phyloP scores from a whole-genome alignment of 2,888 invertebrate species.

The Dynastes hyllus region DNA sequence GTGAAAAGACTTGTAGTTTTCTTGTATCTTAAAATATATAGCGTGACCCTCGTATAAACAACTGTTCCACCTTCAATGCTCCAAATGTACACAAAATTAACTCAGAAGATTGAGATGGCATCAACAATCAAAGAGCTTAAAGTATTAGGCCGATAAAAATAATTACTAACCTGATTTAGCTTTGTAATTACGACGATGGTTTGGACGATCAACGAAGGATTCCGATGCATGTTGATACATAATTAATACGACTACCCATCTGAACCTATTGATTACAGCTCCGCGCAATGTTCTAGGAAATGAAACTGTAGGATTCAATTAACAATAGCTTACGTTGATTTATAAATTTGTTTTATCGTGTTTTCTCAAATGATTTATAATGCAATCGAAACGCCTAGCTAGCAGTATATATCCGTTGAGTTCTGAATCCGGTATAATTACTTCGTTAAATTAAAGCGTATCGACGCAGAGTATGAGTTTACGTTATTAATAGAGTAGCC shows the following conservation, averaged over 20 bases:
- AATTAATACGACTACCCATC: slow-evolving; percentile 20
- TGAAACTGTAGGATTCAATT: slow-evolving; percentile 31
- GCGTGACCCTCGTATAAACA: too few species aligned
- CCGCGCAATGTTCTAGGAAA: not conserved
- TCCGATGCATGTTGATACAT: not conserved
- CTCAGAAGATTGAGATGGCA: too few species aligned
- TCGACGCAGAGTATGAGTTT: slow-evolving; percentile 40
- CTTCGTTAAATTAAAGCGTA: slow-evolving; percentile 37
- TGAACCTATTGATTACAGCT: not conserved
- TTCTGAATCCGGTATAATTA: slow-evolving; percentile 29
- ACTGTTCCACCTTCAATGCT: too few species aligned
- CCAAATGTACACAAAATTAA: too few species aligned
- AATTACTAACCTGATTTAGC: not conserved
- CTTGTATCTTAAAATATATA: too few species aligned
- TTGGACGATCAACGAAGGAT: not conserved
- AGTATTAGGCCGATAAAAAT: not conserved
- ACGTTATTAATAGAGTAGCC: not conserved
- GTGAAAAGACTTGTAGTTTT: too few species aligned
- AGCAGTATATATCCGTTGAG: slow-evolving; percentile 28
- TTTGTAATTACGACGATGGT: not conserved
- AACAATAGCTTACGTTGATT: slow-evolving; percentile 40
- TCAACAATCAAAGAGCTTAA: too few species aligned
- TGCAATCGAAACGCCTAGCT: not conserved
- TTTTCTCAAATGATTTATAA: slow-evolving; percentile 27
- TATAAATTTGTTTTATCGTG: slow-evolving; percentile 40